These are phyloP conservation scores for Alethe castanea DNA, from an alignment of 2,113 vertebrate genomes.

Conservation along the genomic window DNA sequence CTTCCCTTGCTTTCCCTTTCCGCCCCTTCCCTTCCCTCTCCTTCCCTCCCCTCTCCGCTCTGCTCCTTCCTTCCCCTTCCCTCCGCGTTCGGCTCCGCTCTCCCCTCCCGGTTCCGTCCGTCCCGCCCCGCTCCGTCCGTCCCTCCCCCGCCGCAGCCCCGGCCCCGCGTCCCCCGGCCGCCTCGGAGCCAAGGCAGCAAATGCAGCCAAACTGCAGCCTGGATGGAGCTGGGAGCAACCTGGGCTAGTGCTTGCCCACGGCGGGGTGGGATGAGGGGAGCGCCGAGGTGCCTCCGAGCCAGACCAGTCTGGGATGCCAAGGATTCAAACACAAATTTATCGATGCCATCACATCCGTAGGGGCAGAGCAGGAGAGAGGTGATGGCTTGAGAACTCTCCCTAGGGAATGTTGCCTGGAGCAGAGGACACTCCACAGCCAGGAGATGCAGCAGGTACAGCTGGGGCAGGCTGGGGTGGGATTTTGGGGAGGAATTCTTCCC, in stretches of 20 bases:
- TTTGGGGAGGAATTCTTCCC: background rate
- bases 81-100: background rate
- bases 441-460: background rate
- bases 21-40: background rate
- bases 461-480: background rate
- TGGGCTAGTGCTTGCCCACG: background rate
- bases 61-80: background rate
- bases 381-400: background rate
- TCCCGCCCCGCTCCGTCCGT: background rate
- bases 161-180: background rate
- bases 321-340: background rate
- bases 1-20: background rate
- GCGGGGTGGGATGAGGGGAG: background rate
- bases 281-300: background rate
- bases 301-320: background rate
- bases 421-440: background rate
- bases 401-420: background rate
- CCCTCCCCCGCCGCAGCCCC: background rate
- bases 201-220: background rate
- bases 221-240: background rate
- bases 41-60: background rate
- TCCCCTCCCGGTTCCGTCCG: background rate
- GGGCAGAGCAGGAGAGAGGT: background rate
- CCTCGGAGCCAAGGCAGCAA: background rate
- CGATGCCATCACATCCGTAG: fast-evolving